Conservation (phyloP, 2,797 vertebrate genomes). For the Melanotaenia trifasciata region DNA sequence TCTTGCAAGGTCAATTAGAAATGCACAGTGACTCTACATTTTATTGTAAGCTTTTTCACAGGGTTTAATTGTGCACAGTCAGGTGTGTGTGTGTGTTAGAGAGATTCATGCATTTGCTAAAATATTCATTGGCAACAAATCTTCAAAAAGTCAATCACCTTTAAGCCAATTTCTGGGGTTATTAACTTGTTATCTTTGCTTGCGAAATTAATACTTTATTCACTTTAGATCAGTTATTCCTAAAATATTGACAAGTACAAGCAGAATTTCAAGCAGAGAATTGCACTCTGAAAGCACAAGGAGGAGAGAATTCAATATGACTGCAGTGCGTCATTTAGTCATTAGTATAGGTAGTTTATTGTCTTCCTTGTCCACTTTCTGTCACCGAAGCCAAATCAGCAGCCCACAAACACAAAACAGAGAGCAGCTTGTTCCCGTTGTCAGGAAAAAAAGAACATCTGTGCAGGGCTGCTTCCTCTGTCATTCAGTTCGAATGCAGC, state of each 20-base stretch:
- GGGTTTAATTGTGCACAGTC: constrained; percentile 33
- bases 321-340: constrained; percentile 49
- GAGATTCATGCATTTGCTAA: not conserved
- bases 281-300: not conserved
- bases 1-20: constrained; percentile 52
- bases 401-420: constrained; percentile 67
- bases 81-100: constrained; percentile 7
- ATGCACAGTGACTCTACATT: constrained; percentile 40
- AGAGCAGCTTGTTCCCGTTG: constrained; percentile 62
- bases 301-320: constrained; percentile 27
- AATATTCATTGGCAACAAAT: constrained; percentile 9
- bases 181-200: not conserved
- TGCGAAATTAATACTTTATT: constrained; percentile 2
- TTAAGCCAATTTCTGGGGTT: not conserved
- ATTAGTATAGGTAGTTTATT: constrained; percentile 60
- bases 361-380: constrained; percentile 45
- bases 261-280: constrained; percentile 1
- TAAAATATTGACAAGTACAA: constrained; percentile 13
- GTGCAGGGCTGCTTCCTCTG: constrained; percentile 44
- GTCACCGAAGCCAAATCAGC: constrained; percentile 53
- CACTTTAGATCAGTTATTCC: not conserved
- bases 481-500: constrained; percentile 10
- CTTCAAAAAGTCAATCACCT: not conserved
- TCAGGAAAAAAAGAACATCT: constrained; percentile 31
- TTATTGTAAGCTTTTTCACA: constrained; percentile 29